These are phyloP conservation scores for Xestia xanthographa DNA, from an alignment of 2,888 invertebrate genomes.

Conservation along the genomic window DNA sequence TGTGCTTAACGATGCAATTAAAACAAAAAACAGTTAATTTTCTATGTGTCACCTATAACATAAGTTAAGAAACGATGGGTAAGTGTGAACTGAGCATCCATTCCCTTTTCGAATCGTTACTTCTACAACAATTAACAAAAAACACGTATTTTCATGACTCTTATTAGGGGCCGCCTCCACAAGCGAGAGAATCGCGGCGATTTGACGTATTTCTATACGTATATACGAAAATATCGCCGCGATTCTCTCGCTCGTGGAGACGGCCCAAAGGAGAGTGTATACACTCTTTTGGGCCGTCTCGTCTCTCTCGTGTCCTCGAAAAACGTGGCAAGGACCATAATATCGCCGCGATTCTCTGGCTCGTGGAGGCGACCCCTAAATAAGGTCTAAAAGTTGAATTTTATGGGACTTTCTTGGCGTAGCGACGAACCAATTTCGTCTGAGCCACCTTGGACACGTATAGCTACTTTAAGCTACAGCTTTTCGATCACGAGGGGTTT, in stretches of 20 bases:
- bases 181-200: no score
- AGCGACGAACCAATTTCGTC: slow-evolving; percentile 25
- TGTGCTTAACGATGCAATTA: no score
- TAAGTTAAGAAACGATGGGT: not conserved
- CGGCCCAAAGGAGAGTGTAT: no score
- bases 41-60: not conserved
- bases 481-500: slow-evolving; percentile 25
- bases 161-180: no score
- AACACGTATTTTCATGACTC: slow-evolving; percentile 14
- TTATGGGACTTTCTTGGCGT: slow-evolving; percentile 28
- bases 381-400: slow-evolving; percentile 16
- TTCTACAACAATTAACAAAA: not conserved
- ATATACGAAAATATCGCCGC: no score
- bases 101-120: not conserved
- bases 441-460: slow-evolving; percentile 20
- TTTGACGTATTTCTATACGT: no score
- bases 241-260: no score
- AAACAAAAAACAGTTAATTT: not conserved
- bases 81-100: not conserved
- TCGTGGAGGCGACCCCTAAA: no score
- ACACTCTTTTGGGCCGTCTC: no score
- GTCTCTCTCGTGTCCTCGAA: no score
- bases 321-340: no score
- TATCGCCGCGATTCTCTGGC: no score
- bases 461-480: slow-evolving; percentile 2